phyloP scores from a whole-genome alignment of 2,113 vertebrate genomes.

The Lampris incognitus region DNA sequence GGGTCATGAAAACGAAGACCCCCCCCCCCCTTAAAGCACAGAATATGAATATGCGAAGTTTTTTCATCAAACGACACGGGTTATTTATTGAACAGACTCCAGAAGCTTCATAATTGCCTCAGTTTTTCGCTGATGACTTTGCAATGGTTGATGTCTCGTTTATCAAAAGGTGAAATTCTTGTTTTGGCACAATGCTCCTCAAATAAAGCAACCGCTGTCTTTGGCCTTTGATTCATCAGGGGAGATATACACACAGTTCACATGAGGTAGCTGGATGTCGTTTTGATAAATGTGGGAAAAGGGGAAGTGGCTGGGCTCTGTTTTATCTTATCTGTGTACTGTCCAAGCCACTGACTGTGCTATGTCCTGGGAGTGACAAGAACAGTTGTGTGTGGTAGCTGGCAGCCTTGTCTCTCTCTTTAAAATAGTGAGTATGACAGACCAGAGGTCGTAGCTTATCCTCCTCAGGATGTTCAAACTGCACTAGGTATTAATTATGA shows the following conservation, averaged over 20 bases:
- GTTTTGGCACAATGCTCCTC: not conserved
- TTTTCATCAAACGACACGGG: too few relatives aligned
- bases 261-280: conserved; percentile 45
- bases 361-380: conserved; percentile 66
- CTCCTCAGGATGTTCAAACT: conserved; percentile 40
- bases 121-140: too few relatives aligned
- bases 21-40: too few relatives aligned
- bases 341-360: conserved; percentile 59
- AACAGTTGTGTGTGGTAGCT: conserved; percentile 64
- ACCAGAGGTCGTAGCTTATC: conserved; percentile 40
- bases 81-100: not conserved
- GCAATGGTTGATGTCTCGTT: not conserved
- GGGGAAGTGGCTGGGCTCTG: conserved; percentile 59
- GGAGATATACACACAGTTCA: conserved; percentile 38
- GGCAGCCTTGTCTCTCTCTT: conserved; percentile 53
- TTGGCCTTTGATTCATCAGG: not conserved
- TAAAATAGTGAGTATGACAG: conserved; percentile 32
- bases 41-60: too few relatives aligned
- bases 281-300: conserved; percentile 75
- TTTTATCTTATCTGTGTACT: conserved; percentile 73
- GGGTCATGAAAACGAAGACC: not conserved
- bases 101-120: too few relatives aligned
- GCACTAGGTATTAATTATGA: conserved; percentile 31
- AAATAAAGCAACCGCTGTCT: not conserved
- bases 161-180: not conserved